These are phyloP conservation scores for Scaptomyza hsui DNA, from an alignment of 1,140 invertebrate genomes.

Conservation along the genomic window DNA sequence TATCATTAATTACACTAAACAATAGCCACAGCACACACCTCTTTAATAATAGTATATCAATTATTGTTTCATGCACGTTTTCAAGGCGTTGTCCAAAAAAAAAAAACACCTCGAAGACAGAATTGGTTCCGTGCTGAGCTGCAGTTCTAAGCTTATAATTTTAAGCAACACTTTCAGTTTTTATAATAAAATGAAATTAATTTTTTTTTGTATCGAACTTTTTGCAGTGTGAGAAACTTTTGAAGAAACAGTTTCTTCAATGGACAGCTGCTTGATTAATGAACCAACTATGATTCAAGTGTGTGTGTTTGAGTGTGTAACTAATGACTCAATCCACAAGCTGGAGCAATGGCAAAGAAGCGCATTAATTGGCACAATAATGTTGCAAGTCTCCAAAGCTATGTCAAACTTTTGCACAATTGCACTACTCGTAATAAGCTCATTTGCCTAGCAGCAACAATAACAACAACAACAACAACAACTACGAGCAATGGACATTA, in stretches of 20 bases:
- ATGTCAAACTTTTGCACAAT: constrained; percentile 66
- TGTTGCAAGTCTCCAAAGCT: constrained; percentile 53
- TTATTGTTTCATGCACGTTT: constrained; percentile 55
- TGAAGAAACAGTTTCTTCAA: constrained; percentile 35
- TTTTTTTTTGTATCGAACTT: constrained; percentile 20
- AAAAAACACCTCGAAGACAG: constrained; percentile 3
- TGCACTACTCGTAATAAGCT: constrained; percentile 52
- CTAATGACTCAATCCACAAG: constrained; percentile 45
- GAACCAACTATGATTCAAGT: constrained; percentile 15
- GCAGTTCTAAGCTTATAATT: constrained; percentile 61
- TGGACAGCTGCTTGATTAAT: constrained; percentile 66
- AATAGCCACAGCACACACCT: constrained; percentile 51
- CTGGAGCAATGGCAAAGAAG: constrained; percentile 36
- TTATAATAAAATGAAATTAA: constrained; percentile 70
- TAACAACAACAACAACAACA: constrained; percentile 22
- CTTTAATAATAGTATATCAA: constrained; percentile 44
- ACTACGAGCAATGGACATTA: neutral
- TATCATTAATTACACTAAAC: constrained; percentile 69
- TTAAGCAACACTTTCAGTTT: constrained; percentile 60
- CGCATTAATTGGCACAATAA: constrained; percentile 45
- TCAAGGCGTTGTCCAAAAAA: constrained; percentile 51
- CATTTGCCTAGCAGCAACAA: constrained; percentile 35
- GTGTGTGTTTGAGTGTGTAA: constrained; percentile 8
- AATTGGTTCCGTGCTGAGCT: constrained; percentile 39
- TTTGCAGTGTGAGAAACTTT: constrained; percentile 46